Base-by-base conservation (phyloP, 1,140 invertebrate species). In the Hyles vespertilio region DNA sequence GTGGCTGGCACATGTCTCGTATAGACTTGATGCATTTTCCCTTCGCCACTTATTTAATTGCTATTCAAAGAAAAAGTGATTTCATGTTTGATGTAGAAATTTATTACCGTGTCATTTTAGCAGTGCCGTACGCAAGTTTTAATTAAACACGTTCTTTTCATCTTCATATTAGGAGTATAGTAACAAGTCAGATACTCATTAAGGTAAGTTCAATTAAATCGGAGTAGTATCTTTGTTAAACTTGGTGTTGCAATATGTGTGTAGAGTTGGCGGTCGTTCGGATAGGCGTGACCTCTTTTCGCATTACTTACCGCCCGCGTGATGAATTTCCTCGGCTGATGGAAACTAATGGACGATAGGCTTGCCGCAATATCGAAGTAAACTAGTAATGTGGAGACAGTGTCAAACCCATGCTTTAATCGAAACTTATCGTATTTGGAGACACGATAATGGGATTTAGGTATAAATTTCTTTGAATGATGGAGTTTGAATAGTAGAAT, bases 291-390 rank as follows among this genome's bases (percentile, higher is more conserved):
- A 52, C 51, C 62, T 52, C 59, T 57, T 60, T 53, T 58, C 55
- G 57, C 59, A 51, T 67, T 67, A 61, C 58, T 66, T 59, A 55
- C 59, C 49, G 56, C 33, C 44, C 61, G 56, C 44, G 60, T 63
- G 67, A 66, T 63, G 58, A 59, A 69, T 63, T 59, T 62, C 52
- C 58, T 56, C 12, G 51, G 59, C 58, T 65, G 62, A 66, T 63
- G 55, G 58, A 62, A 60, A 55, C 52, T 62, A 63, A 62, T 69
- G 57, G 53, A n/a, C 49, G 49, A 47, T 52, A 57, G 58, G 58
- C 47, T 63, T n/a, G 60, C 58, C 54, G 58, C 40, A n/a, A 11
- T 33, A 8, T 50, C 36, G 4, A 11, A 62, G 57, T 58, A 63
- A 60, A 67, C 63, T 67, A 63, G 59, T 45, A 32, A 57, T 32